A percentile compares a stretch with the other conserved stretches of the same genome.
phyloP scores from a whole-genome alignment of 2,113 vertebrate genomes.

The Lutjanus erythropterus region DNA sequence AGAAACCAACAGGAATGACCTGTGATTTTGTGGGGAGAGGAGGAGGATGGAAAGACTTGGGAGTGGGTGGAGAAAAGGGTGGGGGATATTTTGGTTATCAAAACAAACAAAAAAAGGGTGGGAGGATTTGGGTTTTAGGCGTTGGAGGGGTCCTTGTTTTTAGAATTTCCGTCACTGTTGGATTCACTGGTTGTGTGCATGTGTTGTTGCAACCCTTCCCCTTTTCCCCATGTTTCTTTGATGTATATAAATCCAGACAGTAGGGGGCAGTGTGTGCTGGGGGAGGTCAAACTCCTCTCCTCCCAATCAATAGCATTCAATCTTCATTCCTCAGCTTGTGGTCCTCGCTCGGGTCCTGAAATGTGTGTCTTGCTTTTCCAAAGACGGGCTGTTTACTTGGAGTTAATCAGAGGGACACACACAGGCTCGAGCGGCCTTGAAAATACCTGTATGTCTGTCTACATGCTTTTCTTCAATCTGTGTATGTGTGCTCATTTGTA shows the following conservation, averaged over 20 bases:
- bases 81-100: slow-evolving; percentile 80
- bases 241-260: slow-evolving; percentile 85
- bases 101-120: slow-evolving; percentile 64
- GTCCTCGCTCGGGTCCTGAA: slow-evolving; percentile 75
- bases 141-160: slow-evolving; percentile 84
- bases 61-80: slow-evolving; percentile 69
- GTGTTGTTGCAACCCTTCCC: slow-evolving; percentile 83
- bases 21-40: slow-evolving; percentile 82
- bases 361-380: slow-evolving; percentile 84
- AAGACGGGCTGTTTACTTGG: slow-evolving; percentile 83
- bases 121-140: slow-evolving; percentile 74
- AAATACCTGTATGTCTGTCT: slow-evolving; percentile 73
- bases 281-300: slow-evolving; percentile 81
- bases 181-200: slow-evolving; percentile 88
- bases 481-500: slow-evolving; percentile 82
- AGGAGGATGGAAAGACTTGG: slow-evolving; percentile 70
- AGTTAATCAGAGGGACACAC: slow-evolving; percentile 85
- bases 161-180: slow-evolving; percentile 85
- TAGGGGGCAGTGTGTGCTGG: slow-evolving; percentile 83
- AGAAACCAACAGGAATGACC: slow-evolving; percentile 87
- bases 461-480: slow-evolving; percentile 75
- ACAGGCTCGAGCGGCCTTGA: slow-evolving; percentile 72
- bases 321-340: slow-evolving; percentile 81
- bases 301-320: slow-evolving; percentile 81
- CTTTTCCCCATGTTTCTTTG: slow-evolving; percentile 77